Conservation (phyloP, 1,140 invertebrate genomes). For the Paralvinella palmiformis region DNA sequence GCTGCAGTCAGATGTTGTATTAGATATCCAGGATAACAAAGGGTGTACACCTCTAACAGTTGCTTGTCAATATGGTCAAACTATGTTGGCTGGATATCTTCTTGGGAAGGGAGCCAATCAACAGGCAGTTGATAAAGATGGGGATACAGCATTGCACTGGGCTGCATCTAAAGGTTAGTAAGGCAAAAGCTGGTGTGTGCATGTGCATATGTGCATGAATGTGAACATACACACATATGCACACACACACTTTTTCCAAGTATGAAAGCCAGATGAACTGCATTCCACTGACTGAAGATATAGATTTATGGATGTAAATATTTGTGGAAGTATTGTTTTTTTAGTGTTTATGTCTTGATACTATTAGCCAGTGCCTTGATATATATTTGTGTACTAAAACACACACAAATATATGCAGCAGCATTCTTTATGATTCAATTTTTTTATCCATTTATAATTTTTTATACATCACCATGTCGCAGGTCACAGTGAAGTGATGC, state of each 20-base stretch:
- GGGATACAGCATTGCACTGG: slow-evolving; percentile 88
- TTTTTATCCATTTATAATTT: too few relatives aligned
- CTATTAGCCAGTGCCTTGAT: too few relatives aligned
- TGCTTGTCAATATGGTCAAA: slow-evolving; percentile 85
- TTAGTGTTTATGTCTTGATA: too few relatives aligned
- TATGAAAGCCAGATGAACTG: too few relatives aligned
- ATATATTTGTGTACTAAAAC: background rate
- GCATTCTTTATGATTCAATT: background rate
- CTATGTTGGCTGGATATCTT: slow-evolving; percentile 78
- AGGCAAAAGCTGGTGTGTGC: too few relatives aligned
- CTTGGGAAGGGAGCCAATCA: slow-evolving; percentile 79
- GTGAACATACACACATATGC: background rate
- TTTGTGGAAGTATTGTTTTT: too few relatives aligned
- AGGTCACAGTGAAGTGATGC: slow-evolving; percentile 77
- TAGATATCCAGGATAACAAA: slow-evolving; percentile 85
- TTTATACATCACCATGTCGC: slow-evolving; percentile 14
- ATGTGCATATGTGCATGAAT: too few relatives aligned
- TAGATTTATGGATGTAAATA: too few relatives aligned
- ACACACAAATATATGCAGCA: background rate
- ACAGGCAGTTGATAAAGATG: slow-evolving; percentile 81
- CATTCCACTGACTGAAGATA: too few relatives aligned
- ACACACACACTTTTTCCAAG: background rate
- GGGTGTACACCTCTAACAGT: slow-evolving; percentile 84
- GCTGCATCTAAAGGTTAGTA: slow-evolving; percentile 73
- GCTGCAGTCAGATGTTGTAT: slow-evolving; percentile 64